These are phyloP conservation scores for Perithous albicinctus DNA, from an alignment of 2,888 invertebrate species.

Conservation along the genomic window DNA sequence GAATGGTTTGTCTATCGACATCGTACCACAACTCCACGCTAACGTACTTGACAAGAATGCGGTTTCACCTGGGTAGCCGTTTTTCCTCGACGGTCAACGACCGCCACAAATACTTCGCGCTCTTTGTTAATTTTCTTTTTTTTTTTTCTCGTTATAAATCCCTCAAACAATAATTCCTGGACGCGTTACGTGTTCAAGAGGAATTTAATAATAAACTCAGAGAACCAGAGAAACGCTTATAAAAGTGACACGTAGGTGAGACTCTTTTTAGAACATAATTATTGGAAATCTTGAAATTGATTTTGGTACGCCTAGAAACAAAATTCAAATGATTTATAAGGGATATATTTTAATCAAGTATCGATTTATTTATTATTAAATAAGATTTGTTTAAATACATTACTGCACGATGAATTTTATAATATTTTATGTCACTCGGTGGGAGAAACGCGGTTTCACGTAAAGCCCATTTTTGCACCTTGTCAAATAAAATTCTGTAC, in stretches of 20 bases:
- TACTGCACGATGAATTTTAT: too few species aligned
- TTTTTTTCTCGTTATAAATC: neutral
- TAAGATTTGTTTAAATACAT: too few species aligned
- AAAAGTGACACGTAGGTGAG: neutral
- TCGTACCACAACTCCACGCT: slow-evolving; percentile 66
- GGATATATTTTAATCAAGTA: too few species aligned
- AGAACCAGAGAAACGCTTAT: neutral
- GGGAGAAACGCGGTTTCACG: too few species aligned
- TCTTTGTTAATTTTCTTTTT: slow-evolving; percentile 1
- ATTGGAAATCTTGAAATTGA: too few species aligned
- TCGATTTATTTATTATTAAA: too few species aligned
- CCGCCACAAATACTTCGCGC: slow-evolving; percentile 67
- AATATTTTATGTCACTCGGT: too few species aligned
- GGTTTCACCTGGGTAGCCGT: slow-evolving; percentile 77
- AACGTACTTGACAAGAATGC: slow-evolving; percentile 82
- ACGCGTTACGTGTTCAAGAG: neutral
- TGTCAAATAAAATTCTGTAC: too few species aligned
- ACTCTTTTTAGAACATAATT: too few species aligned
- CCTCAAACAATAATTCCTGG: neutral
- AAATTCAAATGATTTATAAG: too few species aligned
- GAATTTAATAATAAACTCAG: neutral
- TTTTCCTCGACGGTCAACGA: slow-evolving; percentile 75
- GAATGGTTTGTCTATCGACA: slow-evolving; percentile 53
- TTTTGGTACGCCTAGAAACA: too few species aligned
- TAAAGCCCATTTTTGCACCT: too few species aligned